Percentiles rank a stretch among this genome's conserved stretches.
phyloP scores from a whole-genome alignment of 2,797 vertebrate species.

The Sylvilagus floridanus region DNA sequence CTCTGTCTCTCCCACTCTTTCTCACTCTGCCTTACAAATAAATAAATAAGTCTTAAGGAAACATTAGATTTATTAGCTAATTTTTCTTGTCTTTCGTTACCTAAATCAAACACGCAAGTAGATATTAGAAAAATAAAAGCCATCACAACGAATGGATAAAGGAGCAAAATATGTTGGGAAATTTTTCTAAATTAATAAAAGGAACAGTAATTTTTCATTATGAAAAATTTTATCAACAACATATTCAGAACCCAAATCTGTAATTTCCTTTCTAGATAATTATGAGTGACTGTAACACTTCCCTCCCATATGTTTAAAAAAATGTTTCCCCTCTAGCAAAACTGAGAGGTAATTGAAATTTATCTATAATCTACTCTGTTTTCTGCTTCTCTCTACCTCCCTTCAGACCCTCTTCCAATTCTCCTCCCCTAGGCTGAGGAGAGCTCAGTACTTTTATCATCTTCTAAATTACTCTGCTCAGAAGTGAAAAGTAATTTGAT shows the following conservation, averaged over 20 bases:
- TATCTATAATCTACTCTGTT: not conserved
- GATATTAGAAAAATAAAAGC: not conserved
- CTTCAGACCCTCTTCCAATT: not conserved
- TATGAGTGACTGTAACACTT: not conserved
- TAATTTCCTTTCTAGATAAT: not conserved
- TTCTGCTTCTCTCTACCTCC: not conserved
- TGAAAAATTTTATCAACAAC: not conserved
- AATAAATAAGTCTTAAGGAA: not conserved
- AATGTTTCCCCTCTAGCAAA: constrained; percentile 12
- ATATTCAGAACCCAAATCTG: not conserved
- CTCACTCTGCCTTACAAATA: too few relatives aligned
- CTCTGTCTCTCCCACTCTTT: too few relatives aligned
- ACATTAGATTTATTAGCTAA: not conserved
- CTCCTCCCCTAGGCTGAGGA: not conserved
- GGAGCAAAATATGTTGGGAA: not conserved
- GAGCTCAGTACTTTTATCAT: constrained; percentile 20
- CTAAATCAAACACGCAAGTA: not conserved
- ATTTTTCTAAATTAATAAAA: constrained; percentile 35
- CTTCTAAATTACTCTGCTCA: constrained; percentile 43
- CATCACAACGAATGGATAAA: not conserved
- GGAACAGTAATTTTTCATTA: not conserved
- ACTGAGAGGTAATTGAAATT: not conserved
- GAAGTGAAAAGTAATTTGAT: constrained; percentile 60
- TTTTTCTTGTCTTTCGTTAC: constrained; percentile 11
- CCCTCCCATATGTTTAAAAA: not conserved